A percentile compares a stretch with the other conserved stretches of the same genome.
Conservation (phyloP, 2,113 vertebrate genomes). For the Talpa occidentalis region DNA sequence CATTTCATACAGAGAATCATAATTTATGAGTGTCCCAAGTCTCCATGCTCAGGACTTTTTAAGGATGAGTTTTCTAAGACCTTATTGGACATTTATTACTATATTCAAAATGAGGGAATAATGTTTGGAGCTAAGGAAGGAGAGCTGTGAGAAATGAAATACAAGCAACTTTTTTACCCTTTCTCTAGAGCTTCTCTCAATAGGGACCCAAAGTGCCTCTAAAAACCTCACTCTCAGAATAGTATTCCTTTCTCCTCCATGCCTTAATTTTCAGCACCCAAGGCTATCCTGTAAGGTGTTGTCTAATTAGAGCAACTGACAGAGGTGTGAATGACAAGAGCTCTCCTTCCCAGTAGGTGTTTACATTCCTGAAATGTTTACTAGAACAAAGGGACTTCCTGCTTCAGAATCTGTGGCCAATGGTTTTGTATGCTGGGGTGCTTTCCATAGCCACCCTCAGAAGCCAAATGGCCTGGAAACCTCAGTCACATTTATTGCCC, state of each 20-base stretch:
- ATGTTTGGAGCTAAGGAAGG: not conserved
- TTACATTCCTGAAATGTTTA: slow-evolving; percentile 36
- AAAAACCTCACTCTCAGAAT: not conserved
- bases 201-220: too few relatives aligned
- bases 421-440: not conserved
- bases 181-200: not conserved
- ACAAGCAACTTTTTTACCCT: not conserved
- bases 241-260: not conserved
- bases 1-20: not conserved
- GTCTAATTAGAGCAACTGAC: slow-evolving; percentile 5
- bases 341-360: not conserved
- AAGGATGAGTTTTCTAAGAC: not conserved
- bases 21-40: not conserved
- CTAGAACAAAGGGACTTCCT: not conserved
- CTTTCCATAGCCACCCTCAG: not conserved
- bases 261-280: not conserved
- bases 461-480: not conserved
- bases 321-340: slow-evolving; percentile 1
- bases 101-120: not conserved
- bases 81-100: not conserved
- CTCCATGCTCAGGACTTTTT: not conserved
- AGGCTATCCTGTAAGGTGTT: not conserved
- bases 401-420: not conserved
- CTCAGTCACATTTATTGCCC: not conserved
- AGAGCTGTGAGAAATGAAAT: not conserved